Percentiles rank a stretch among this genome's conserved stretches.
Conservation (phyloP, 2,888 invertebrate species). For the Villa cingulata region DNA sequence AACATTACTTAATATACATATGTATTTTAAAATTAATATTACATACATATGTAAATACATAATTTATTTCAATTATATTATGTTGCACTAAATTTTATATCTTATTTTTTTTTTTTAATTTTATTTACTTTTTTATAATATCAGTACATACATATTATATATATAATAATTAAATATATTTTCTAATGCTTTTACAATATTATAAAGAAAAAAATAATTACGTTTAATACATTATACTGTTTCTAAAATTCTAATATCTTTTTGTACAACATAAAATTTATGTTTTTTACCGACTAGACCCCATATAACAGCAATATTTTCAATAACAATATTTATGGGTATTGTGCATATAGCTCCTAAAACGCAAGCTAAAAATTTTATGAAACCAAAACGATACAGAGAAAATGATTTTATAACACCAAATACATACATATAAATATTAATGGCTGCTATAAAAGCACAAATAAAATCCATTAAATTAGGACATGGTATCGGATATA, state of each 20-base stretch:
- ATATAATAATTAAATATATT: too few species aligned
- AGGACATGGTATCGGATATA: conserved; percentile 80
- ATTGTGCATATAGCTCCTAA: conserved; percentile 79
- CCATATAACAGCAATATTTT: conserved; percentile 91
- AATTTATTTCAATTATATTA: too few species aligned
- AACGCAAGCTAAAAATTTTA: conserved; percentile 65
- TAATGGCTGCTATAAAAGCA: conserved; percentile 84
- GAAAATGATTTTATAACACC: conserved; percentile 95
- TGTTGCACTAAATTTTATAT: too few species aligned
- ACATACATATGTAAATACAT: too few species aligned
- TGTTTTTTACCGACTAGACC: conserved; percentile 89
- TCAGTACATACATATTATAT: too few species aligned
- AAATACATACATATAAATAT: conserved; percentile 95
- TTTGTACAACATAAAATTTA: conserved; percentile 94
- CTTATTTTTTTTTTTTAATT: too few species aligned
- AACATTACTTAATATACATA: too few species aligned
- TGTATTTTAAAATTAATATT: too few species aligned
- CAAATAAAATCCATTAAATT: conserved; percentile 71
- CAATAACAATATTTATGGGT: conserved; percentile 86
- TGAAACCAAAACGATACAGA: conserved; percentile 67
- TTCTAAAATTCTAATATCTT: conserved; percentile 62
- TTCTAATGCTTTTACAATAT: too few species aligned
- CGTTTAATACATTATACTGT: too few species aligned
- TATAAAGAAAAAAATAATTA: too few species aligned
- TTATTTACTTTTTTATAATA: too few species aligned